These are phyloP conservation scores for Narcine bancroftii DNA, from an alignment of 2,113 vertebrate species.

Conservation along the genomic window DNA sequence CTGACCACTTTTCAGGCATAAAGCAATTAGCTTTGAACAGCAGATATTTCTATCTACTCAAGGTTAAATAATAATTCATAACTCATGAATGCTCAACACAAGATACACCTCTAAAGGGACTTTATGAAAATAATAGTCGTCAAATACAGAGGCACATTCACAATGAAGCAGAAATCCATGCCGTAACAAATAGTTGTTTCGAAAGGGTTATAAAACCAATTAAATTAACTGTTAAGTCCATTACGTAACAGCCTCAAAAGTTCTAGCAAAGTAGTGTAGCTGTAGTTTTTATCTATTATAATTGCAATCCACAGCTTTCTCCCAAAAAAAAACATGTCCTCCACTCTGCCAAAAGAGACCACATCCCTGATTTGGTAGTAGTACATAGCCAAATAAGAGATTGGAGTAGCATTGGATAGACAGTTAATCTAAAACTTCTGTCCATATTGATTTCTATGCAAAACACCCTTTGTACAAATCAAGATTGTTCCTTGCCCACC, in stretches of 20 bases:
- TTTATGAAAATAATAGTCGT: neutral
- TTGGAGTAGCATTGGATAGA: neutral
- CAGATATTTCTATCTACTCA: neutral
- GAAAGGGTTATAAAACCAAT: neutral
- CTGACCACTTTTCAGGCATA: neutral
- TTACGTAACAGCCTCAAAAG: neutral
- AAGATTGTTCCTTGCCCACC: neutral
- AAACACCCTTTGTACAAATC: neutral
- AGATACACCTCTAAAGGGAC: neutral
- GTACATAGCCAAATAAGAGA: neutral
- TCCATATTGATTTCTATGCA: neutral
- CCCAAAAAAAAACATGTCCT: neutral
- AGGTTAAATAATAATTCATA: constrained; percentile 1
- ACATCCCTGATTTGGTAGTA: neutral
- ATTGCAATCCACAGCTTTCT: neutral
- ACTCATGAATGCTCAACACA: neutral
- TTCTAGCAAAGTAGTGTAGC: neutral
- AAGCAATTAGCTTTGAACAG: neutral
- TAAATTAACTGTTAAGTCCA: neutral
- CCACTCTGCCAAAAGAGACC: neutral
- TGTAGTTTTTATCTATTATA: neutral
- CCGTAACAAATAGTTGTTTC: neutral
- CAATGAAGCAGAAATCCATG: constrained; percentile 8
- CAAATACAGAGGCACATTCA: constrained; percentile 19
- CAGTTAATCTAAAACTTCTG: neutral